A percentile compares a stretch with the other conserved stretches of the same genome.
phyloP scores from a whole-genome alignment of 2,797 vertebrate genomes.

The Urocyon cinereoargenteus region DNA sequence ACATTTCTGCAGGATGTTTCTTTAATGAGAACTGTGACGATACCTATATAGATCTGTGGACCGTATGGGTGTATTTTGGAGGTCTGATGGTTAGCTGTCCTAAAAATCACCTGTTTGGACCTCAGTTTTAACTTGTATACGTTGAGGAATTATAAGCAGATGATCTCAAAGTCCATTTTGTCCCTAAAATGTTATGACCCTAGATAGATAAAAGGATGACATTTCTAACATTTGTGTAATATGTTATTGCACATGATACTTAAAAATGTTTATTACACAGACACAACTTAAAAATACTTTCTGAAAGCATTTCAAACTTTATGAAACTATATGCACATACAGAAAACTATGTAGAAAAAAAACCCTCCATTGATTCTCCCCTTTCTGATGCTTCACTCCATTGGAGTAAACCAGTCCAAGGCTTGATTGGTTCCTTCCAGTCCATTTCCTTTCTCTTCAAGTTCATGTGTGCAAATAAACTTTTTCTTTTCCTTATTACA shows the following conservation, averaged over 20 bases:
- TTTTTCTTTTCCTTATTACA: not conserved
- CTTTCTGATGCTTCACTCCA: not conserved
- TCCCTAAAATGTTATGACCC: not conserved
- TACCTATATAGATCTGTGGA: not conserved
- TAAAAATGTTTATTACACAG: not conserved
- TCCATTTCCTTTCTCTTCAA: not conserved
- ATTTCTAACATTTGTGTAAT: not conserved
- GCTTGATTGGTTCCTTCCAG: not conserved
- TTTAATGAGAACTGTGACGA: not conserved
- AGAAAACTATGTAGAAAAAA: not conserved
- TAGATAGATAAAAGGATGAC: not conserved
- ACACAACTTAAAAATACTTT: not conserved
- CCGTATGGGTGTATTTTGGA: not conserved
- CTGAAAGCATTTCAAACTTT: not conserved
- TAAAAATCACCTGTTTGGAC: not conserved
- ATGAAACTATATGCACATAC: not conserved
- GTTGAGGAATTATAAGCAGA: not conserved
- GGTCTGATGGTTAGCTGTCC: not conserved
- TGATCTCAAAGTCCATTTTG: not conserved
- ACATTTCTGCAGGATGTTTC: not conserved
- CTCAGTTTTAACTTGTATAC: not conserved
- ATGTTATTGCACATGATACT: not conserved
- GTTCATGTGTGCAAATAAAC: not conserved
- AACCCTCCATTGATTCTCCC: not conserved
- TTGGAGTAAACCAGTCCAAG: not conserved